Evolutionary conservation across 2,888 invertebrate species (phyloP).

Genomic region (Latheticus oryzae): DNA sequence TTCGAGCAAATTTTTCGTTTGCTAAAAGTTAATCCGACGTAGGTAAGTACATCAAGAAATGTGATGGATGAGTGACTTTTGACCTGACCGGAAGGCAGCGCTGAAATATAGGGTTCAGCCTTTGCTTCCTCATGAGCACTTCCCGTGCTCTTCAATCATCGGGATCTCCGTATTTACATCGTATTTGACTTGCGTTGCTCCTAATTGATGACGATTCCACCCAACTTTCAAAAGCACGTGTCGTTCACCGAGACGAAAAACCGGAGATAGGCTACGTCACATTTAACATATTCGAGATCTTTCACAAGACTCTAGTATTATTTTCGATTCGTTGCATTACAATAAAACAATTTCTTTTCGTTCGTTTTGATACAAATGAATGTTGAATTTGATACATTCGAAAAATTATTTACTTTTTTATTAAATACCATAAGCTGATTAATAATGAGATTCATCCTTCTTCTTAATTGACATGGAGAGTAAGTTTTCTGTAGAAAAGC

Average conservation of each 20-base stretch:
- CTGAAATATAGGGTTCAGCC: slow-evolving; percentile 42
- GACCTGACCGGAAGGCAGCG: slow-evolving; percentile 39
- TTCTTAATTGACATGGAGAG: slow-evolving; percentile 34
- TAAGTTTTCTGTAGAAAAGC: slow-evolving; percentile 29
- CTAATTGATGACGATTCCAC: slow-evolving; percentile 44
- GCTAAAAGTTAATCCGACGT: slow-evolving; percentile 37
- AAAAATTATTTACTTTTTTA: too few relatives aligned
- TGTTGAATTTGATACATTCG: too few relatives aligned
- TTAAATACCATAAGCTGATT: too few relatives aligned
- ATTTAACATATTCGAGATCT: slow-evolving; percentile 11
- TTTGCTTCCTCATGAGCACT: slow-evolving; percentile 45
- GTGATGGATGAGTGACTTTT: slow-evolving; percentile 46
- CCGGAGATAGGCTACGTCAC: slow-evolving; percentile 20
- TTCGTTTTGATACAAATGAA: too few relatives aligned
- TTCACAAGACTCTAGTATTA: background rate
- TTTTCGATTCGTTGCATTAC: slow-evolving; percentile 7
- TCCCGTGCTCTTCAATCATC: slow-evolving; percentile 47
- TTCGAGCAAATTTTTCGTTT: slow-evolving; percentile 13
- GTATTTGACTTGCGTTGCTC: slow-evolving; percentile 44
- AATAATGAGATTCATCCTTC: slow-evolving; percentile 28
- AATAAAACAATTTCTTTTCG: too few relatives aligned
- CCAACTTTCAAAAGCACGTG: slow-evolving; percentile 33
- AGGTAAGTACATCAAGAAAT: slow-evolving; percentile 39
- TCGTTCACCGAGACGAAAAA: slow-evolving; percentile 16
- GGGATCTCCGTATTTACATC: slow-evolving; percentile 44